These are phyloP conservation scores for Piprites chloris DNA, from an alignment of 2,113 vertebrate genomes.

Conservation along the genomic window DNA sequence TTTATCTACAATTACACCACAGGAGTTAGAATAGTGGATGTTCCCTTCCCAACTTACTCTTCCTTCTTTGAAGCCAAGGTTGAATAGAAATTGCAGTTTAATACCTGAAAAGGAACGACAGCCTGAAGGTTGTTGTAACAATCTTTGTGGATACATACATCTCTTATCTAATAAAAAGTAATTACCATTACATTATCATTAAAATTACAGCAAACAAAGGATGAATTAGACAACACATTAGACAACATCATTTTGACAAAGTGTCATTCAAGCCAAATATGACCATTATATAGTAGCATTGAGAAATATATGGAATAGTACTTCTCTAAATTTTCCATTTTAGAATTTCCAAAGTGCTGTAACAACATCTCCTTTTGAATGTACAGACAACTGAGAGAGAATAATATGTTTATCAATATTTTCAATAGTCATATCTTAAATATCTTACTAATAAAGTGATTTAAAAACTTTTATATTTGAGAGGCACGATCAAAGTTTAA, in stretches of 20 bases:
- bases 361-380: background rate
- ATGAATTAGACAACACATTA: background rate
- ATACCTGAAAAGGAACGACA: background rate
- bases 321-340: background rate
- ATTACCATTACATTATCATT: background rate
- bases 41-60: background rate
- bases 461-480: fast-evolving
- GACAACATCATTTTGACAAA: background rate
- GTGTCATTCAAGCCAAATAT: background rate
- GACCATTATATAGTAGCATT: background rate
- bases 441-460: background rate
- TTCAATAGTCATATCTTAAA: background rate
- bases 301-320: fast-evolving
- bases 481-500: background rate
- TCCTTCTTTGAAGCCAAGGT: background rate
- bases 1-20: background rate
- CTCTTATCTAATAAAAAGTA: background rate
- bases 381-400: background rate
- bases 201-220: background rate
- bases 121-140: background rate
- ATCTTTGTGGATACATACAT: background rate
- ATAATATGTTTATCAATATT: background rate
- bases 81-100: background rate
- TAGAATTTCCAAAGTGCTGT: background rate
- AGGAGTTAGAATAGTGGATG: background rate